phyloP scores from a whole-genome alignment of 2,888 invertebrate species.

The Galerucella nymphaeae region DNA sequence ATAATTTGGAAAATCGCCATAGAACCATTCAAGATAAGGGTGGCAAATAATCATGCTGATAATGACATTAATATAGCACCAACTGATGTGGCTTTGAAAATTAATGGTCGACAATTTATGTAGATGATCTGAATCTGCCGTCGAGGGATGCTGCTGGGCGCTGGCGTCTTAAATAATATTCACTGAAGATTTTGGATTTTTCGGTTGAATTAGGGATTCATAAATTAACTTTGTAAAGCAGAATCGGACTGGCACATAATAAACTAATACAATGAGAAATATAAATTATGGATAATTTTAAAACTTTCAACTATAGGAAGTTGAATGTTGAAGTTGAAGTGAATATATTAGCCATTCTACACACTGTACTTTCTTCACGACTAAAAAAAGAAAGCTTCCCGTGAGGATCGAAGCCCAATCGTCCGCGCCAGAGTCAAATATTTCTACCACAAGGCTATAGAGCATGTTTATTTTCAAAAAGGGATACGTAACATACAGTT shows the following conservation, averaged over 20 bases:
- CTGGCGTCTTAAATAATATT: slow-evolving; percentile 23
- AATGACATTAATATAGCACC: slow-evolving; percentile 42
- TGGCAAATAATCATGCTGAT: slow-evolving; percentile 35
- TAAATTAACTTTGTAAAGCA: slow-evolving; percentile 7
- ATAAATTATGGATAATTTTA: background rate
- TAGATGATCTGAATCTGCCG: slow-evolving; percentile 47
- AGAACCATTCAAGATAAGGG: slow-evolving; percentile 33
- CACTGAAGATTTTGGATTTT: slow-evolving; percentile 33
- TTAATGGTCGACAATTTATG: slow-evolving; percentile 47
- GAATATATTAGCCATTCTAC: too few species aligned
- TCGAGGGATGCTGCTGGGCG: slow-evolving; percentile 32
- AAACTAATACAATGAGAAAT: background rate
- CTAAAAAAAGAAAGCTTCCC: too few species aligned
- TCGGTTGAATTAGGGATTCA: slow-evolving; percentile 21
- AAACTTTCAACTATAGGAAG: background rate
- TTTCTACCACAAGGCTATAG: too few species aligned
- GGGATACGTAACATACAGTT: too few species aligned
- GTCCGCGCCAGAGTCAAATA: too few species aligned
- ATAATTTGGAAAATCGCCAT: slow-evolving; percentile 31
- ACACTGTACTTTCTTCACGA: too few species aligned
- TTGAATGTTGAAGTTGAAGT: too few species aligned
- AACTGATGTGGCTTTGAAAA: slow-evolving; percentile 40
- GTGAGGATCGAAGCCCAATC: too few species aligned
- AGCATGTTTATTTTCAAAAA: too few species aligned
- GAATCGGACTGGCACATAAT: background rate